Evolutionary conservation across 2,797 vertebrate genomes (phyloP).

Genomic region (Eremophila alpestris): DNA sequence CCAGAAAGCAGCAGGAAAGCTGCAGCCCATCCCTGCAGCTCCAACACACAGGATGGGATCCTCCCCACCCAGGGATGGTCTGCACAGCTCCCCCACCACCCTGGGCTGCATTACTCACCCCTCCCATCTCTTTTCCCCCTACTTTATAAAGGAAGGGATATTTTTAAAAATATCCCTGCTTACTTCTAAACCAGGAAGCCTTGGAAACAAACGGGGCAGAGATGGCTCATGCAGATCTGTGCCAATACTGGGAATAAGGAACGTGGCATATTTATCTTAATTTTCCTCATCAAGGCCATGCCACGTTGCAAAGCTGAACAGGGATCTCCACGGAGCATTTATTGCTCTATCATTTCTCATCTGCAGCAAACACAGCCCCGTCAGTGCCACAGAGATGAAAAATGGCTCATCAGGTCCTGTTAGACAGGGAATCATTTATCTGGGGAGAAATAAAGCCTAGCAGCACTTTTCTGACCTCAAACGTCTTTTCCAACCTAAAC

Average conservation of each 20-base stretch:
- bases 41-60: accelerated
- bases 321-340: not conserved
- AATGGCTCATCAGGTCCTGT: not conserved
- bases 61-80: accelerated
- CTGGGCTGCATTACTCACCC: not conserved
- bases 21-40: not conserved
- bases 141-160: not conserved
- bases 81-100: not conserved
- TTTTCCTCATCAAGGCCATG: constrained; percentile 17
- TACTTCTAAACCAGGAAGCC: constrained; percentile 8
- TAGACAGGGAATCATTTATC: not conserved
- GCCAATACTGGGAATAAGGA: not conserved
- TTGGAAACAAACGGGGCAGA: constrained; percentile 33
- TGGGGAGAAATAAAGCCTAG: not conserved
- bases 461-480: not conserved
- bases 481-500: not conserved
- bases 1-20: not conserved
- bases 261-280: not conserved
- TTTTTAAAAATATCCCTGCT: not conserved
- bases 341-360: not conserved
- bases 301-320: not conserved
- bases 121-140: not conserved
- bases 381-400: not conserved
- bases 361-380: not conserved
- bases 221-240: not conserved